These are phyloP conservation scores for Otus sunia DNA, from an alignment of 2,113 vertebrate species.

Conservation along the genomic window DNA sequence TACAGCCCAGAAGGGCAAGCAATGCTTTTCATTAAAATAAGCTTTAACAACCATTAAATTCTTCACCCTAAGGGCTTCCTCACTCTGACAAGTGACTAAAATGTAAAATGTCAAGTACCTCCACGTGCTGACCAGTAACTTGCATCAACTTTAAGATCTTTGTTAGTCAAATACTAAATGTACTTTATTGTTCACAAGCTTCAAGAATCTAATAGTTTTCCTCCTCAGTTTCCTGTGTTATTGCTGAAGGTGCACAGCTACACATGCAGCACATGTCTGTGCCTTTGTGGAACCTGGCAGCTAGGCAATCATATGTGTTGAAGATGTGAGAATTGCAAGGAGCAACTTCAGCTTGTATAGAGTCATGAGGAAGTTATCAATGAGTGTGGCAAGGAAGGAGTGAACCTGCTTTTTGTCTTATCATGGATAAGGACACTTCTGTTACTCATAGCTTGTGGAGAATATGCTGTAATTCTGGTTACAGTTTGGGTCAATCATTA, in stretches of 20 bases:
- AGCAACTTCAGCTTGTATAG: not conserved
- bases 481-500: not conserved
- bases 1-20: not conserved
- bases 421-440: not conserved
- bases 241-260: not conserved
- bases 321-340: not conserved
- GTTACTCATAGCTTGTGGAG: not conserved
- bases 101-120: not conserved
- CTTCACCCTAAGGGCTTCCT: slow-evolving; percentile 5
- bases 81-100: not conserved
- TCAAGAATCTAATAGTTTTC: not conserved
- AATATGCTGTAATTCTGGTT: not conserved
- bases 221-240: not conserved
- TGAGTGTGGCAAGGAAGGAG: not conserved
- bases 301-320: not conserved
- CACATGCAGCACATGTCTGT: not conserved
- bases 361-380: not conserved
- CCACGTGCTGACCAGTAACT: not conserved
- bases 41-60: not conserved
- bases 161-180: not conserved
- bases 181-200: not conserved
- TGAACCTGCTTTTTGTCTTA: not conserved
- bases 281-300: not conserved
- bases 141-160: not conserved
- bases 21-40: not conserved